These are phyloP conservation scores for Agrotis clavis DNA, from an alignment of 2,888 invertebrate genomes.

Conservation along the genomic window DNA sequence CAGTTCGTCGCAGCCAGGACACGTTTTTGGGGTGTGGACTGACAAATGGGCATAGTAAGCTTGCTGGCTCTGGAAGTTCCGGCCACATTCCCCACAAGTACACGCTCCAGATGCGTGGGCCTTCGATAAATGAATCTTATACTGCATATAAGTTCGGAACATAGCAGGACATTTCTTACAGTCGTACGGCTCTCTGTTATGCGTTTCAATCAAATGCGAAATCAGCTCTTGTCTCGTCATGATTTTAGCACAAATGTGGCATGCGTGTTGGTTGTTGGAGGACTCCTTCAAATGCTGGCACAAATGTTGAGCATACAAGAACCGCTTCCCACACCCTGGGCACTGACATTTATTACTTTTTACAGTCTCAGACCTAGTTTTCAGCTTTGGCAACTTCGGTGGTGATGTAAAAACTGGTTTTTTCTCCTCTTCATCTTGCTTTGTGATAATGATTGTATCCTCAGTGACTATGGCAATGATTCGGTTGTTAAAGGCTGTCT, in stretches of 20 bases:
- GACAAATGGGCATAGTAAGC: slow-evolving; percentile 80
- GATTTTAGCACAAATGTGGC: slow-evolving; percentile 80
- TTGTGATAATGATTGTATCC: slow-evolving; percentile 70
- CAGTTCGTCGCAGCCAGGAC: slow-evolving; percentile 80
- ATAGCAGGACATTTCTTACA: slow-evolving; percentile 83
- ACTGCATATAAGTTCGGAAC: slow-evolving; percentile 68
- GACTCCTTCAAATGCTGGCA: slow-evolving; percentile 82
- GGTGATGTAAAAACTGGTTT: slow-evolving; percentile 1
- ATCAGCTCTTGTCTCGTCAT: slow-evolving; percentile 79
- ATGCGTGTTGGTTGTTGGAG: slow-evolving; percentile 78
- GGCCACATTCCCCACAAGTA: slow-evolving; percentile 83
- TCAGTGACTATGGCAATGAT: slow-evolving; percentile 73
- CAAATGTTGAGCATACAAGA: slow-evolving; percentile 74
- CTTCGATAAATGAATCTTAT: slow-evolving; percentile 69
- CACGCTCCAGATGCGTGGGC: slow-evolving; percentile 75
- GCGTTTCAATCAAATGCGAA: slow-evolving; percentile 72
- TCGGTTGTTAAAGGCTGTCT: slow-evolving; percentile 38
- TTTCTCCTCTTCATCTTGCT: slow-evolving; percentile 8
- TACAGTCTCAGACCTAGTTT: slow-evolving; percentile 21
- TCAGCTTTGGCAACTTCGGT: slow-evolving; percentile 18
- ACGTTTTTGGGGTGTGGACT: slow-evolving; percentile 76
- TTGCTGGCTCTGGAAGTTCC: slow-evolving; percentile 74
- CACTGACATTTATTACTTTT: slow-evolving; percentile 74
- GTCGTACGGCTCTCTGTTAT: slow-evolving; percentile 70
- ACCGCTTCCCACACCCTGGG: slow-evolving; percentile 79